Base-by-base conservation (phyloP, 2,113 vertebrate species). In the Loxodonta africana region DNA sequence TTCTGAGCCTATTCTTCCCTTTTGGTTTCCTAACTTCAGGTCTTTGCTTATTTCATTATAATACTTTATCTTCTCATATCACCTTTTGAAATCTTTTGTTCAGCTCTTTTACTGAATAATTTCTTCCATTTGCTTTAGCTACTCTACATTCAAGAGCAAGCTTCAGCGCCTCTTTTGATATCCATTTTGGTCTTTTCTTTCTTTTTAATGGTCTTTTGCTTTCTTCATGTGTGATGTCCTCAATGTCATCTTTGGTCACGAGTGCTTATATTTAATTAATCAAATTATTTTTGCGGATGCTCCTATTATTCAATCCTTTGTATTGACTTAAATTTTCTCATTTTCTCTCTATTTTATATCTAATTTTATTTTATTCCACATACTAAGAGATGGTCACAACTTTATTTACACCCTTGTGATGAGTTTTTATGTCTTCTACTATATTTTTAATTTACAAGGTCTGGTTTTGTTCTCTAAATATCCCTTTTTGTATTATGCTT, bases 401-500 rank as follows among this genome's bases (percentile, higher is more conserved):
- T 84, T 60, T 82, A 60, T 71, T 88, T 82, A 10, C 10, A 28
- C 6, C 5, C 10, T 37, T 91, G 8, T 77, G 41, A 4, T 95
- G 37, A 71, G 14, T 87, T 94, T 95, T 65, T n/a, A 48, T 48
- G 88, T 94, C 30, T 88, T 71, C 3, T 37, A 51, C 11, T 26
- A 8, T 57, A 53, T 76, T 76, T 90, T 94, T 81, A 25, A 62
- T 46, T 81, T 91, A 83, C 10, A 51, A 78, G 41, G 25, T 4
- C 44, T 86, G 8, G 1, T 80, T 97, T 87, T 95, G 1, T 51
- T 90, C 41, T 84, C 60, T 71, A 77, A 84, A 77, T 87, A 63
- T 71, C 65, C 9, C 17, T 74, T 90, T 86, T 94, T 14, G 62
- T 74, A 37, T 20, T 37, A 20, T 60, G 5, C 21, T 73, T 78